Conservation (phyloP, 2,797 vertebrate species). For the Phoebastria nigripes region DNA sequence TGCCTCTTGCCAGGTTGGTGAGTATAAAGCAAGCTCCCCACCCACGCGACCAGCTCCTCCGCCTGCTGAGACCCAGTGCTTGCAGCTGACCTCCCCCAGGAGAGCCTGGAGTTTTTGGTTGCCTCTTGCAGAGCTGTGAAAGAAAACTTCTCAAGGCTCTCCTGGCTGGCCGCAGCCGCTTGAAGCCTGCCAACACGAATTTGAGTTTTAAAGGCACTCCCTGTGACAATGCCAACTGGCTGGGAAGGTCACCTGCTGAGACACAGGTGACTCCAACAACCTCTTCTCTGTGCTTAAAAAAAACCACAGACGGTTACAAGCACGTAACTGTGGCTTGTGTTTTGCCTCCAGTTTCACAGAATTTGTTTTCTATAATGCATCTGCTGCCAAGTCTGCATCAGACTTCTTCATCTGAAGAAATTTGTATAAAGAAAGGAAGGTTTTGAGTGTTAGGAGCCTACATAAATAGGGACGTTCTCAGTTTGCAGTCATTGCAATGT, state of each 20-base stretch:
- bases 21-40: background rate
- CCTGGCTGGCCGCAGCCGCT: background rate
- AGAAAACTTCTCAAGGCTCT: background rate
- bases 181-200: background rate
- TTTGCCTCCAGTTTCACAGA: background rate
- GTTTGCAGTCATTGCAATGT: background rate
- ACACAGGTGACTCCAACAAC: background rate
- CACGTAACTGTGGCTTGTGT: background rate
- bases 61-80: background rate
- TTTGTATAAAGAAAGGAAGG: background rate
- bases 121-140: background rate
- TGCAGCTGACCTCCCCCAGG: background rate
- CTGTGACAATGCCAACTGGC: background rate
- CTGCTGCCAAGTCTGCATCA: background rate
- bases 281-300: background rate
- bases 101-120: background rate
- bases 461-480: background rate
- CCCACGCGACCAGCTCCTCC: background rate
- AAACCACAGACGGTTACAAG: background rate
- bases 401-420: background rate
- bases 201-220: conserved; percentile 11
- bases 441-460: background rate
- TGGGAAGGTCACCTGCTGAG: conserved; percentile 4
- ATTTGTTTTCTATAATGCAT: background rate
- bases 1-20: background rate